A percentile compares a stretch with the other conserved stretches of the same genome.
phyloP scores from a whole-genome alignment of 2,797 vertebrate species.

The Hypotaenidia philippensis region DNA sequence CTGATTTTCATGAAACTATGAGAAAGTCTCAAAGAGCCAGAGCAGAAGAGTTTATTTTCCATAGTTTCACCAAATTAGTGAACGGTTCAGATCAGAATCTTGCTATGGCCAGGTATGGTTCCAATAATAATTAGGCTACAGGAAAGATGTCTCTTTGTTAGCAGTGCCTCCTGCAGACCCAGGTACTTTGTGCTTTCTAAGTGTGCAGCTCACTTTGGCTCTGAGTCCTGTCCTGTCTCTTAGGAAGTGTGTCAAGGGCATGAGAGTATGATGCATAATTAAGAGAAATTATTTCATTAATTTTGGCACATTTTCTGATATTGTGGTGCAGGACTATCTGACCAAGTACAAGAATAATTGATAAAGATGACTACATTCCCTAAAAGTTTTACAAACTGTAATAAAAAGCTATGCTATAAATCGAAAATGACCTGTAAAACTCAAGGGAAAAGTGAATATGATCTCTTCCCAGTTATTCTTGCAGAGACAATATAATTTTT shows the following conservation, averaged over 20 bases:
- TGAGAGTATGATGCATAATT: not conserved
- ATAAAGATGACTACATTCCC: slow-evolving; percentile 52
- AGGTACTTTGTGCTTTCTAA: not conserved
- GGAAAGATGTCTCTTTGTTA: not conserved
- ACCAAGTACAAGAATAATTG: slow-evolving; percentile 23
- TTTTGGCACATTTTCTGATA: not conserved
- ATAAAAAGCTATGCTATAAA: slow-evolving; percentile 74
- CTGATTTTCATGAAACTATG: not conserved
- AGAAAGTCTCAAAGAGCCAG: not conserved
- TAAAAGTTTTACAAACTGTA: slow-evolving; percentile 61
- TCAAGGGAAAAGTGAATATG: slow-evolving; percentile 72
- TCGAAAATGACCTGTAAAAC: slow-evolving; percentile 72
- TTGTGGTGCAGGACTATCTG: not conserved
- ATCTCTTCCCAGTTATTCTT: slow-evolving; percentile 76
- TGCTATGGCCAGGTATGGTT: not conserved
- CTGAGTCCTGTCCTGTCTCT: not conserved
- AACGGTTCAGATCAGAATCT: not conserved
- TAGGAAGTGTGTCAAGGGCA: not conserved
- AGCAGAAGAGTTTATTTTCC: not conserved
- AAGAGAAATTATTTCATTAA: not conserved
- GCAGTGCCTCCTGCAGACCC: fast-evolving
- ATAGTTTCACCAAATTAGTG: not conserved
- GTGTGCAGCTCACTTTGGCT: not conserved
- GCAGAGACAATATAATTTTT: slow-evolving; percentile 80
- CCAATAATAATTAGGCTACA: not conserved